Percentiles rank a stretch among this genome's conserved stretches.
These are phyloP conservation scores for Himalopsyche kuldschensis DNA, from an alignment of 2,888 invertebrate genomes.

Conservation along the genomic window DNA sequence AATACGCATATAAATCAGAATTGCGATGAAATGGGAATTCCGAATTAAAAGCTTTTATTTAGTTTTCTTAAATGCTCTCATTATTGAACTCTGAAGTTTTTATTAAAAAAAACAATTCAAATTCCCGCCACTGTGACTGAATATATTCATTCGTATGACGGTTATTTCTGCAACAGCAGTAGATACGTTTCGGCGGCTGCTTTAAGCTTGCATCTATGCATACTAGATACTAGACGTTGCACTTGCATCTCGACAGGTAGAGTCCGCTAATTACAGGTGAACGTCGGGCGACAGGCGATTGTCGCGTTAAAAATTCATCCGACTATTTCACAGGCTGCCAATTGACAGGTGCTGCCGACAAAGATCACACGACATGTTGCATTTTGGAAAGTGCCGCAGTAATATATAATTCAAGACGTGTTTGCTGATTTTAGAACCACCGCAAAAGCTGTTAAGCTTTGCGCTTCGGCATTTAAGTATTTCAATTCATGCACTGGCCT, in stretches of 20 bases:
- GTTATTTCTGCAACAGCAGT: not conserved
- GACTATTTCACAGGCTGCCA: not conserved
- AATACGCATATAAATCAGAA: too few species aligned
- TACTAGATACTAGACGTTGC: not conserved
- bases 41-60: too few species aligned
- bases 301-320: conserved; percentile 5
- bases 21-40: too few species aligned
- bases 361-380: not conserved
- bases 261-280: conserved; percentile 8
- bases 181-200: not conserved
- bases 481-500: not conserved
- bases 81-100: too few species aligned
- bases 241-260: conserved; percentile 7
- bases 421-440: not conserved
- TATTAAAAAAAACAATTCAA: too few species aligned
- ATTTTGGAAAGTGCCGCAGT: not conserved
- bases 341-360: not conserved
- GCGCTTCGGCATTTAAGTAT: not conserved
- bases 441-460: not conserved
- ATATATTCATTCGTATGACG: not conserved
- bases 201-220: not conserved
- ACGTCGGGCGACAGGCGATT: not conserved
- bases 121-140: not conserved
- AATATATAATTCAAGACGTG: not conserved
- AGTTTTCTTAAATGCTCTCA: too few species aligned